Evolutionary conservation across 2,113 vertebrate genomes (phyloP).

Genomic region (Neodontobutis hainanensis): DNA sequence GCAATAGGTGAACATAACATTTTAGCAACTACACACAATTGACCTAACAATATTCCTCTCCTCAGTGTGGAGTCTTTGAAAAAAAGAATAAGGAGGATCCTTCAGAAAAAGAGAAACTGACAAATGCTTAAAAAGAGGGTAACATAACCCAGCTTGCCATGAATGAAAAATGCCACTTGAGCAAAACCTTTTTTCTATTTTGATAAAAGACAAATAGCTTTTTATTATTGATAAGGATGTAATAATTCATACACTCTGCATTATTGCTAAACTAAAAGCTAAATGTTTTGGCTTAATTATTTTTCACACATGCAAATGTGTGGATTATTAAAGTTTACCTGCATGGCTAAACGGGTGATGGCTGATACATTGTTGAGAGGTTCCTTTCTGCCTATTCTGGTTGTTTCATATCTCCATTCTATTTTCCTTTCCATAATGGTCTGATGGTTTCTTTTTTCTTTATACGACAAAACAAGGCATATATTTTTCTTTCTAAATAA

Average conservation of each 20-base stretch:
- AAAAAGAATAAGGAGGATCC: constrained; percentile 93
- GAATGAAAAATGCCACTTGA: constrained; percentile 68
- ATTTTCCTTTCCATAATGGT: constrained; percentile 19
- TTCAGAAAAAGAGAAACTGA: constrained; percentile 97
- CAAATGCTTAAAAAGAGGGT: constrained; percentile 87
- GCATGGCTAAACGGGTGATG: constrained; percentile 61
- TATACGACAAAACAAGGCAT: constrained; percentile 5
- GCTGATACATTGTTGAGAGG: constrained; percentile 25
- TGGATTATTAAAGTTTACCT: constrained; percentile 36
- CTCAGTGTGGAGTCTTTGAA: constrained; percentile 97
- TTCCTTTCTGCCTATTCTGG: constrained; percentile 16
- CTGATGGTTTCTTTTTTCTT: constrained; percentile 28
- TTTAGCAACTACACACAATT: constrained; percentile 73
- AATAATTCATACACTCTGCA: constrained; percentile 28
- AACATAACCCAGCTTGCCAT: constrained; percentile 56
- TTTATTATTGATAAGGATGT: constrained; percentile 23
- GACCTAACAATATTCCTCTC: constrained; percentile 85
- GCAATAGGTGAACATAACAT: constrained; percentile 13
- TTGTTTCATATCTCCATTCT: constrained; percentile 1
- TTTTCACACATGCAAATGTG: constrained; percentile 45
- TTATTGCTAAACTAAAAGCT: constrained; percentile 19
- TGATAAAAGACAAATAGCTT: constrained; percentile 44
- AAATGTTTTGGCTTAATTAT: constrained; percentile 7
- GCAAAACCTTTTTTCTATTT: constrained; percentile 62
- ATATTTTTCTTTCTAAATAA: constrained; percentile 26